Conservation (phyloP, 1,140 invertebrate genomes). For the Coenobita brevimanus region DNA sequence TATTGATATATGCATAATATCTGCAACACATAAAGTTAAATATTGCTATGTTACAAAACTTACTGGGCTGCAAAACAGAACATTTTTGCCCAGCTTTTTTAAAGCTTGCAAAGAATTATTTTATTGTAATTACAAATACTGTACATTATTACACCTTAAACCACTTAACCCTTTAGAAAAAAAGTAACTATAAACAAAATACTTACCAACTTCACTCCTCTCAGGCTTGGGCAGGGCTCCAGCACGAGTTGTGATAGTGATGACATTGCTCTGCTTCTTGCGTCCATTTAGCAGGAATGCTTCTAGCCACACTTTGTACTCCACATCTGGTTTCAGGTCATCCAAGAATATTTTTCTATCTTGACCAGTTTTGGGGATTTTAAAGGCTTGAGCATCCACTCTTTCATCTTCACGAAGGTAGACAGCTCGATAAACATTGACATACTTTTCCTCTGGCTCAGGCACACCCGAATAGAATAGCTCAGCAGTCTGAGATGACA, state of each 20-base stretch:
- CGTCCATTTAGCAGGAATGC: constrained; percentile 90
- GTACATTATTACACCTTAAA: too few species aligned
- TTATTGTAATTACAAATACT: too few species aligned
- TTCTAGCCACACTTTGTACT: constrained; percentile 89
- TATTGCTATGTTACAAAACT: too few species aligned
- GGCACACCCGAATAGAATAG: constrained; percentile 88
- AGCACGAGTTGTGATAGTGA: constrained; percentile 89
- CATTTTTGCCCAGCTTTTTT: too few species aligned
- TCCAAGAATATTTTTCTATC: constrained; percentile 81
- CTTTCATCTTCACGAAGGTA: constrained; percentile 82
- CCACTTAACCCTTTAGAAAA: too few species aligned
- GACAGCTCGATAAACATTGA: constrained; percentile 91
- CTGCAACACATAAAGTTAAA: too few species aligned
- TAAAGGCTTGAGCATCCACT: constrained; percentile 84
- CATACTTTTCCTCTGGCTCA: constrained; percentile 89
- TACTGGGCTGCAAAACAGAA: too few species aligned
- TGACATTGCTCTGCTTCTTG: constrained; percentile 87
- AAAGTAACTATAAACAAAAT: neutral
- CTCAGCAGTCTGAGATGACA: constrained; percentile 84
- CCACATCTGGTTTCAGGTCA: constrained; percentile 83
- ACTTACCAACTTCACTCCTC: constrained; percentile 67
- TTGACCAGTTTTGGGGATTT: constrained; percentile 86
- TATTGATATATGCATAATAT: too few species aligned
- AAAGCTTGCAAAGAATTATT: too few species aligned
- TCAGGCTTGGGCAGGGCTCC: constrained; percentile 74